phyloP scores from a whole-genome alignment of 92 coral and sea anemone species.

The Epizoanthus rinbou region DNA sequence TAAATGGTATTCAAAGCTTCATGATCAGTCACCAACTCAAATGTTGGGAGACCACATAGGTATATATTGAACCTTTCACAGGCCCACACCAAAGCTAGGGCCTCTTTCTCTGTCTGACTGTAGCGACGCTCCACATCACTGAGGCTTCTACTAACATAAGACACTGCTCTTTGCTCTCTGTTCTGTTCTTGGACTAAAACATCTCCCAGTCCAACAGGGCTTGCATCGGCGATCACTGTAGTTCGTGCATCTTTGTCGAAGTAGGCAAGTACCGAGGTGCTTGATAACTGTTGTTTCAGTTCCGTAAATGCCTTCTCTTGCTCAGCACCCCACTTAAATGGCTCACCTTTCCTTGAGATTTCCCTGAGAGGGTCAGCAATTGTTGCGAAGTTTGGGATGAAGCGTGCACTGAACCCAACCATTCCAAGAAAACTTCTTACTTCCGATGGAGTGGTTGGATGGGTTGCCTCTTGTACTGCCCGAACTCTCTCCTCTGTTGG shows the following conservation, averaged over 20 bases:
- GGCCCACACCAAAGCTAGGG: constrained; percentile 55
- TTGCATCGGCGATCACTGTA: constrained; percentile 58
- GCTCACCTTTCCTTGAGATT: constrained; percentile 48
- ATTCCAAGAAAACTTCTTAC: constrained; percentile 49
- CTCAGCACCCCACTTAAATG: constrained; percentile 46
- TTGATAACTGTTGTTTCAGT: constrained; percentile 47
- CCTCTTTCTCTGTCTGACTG: constrained; percentile 59
- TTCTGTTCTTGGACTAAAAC: constrained; percentile 56
- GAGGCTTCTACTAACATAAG: constrained; percentile 58
- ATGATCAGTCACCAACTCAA: constrained; percentile 62
- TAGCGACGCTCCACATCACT: constrained; percentile 56
- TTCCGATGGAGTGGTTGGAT: constrained; percentile 40
- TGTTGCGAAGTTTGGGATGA: constrained; percentile 50
- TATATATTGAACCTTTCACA: constrained; percentile 57
- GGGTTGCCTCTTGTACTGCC: constrained; percentile 54
- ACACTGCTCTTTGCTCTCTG: constrained; percentile 55
- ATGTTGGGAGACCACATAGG: constrained; percentile 49
- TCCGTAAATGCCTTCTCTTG: constrained; percentile 46
- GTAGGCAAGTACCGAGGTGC: constrained; percentile 49
- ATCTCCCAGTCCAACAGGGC: constrained; percentile 62
- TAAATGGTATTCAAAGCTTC: constrained; percentile 51
- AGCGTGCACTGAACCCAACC: constrained; percentile 50
- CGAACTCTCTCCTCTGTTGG: constrained; percentile 55
- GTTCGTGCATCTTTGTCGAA: constrained; percentile 48
- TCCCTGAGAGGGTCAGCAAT: constrained; percentile 42